phyloP scores from a whole-genome alignment of 2,113 vertebrate genomes.

The Acanthisitta chloris region DNA sequence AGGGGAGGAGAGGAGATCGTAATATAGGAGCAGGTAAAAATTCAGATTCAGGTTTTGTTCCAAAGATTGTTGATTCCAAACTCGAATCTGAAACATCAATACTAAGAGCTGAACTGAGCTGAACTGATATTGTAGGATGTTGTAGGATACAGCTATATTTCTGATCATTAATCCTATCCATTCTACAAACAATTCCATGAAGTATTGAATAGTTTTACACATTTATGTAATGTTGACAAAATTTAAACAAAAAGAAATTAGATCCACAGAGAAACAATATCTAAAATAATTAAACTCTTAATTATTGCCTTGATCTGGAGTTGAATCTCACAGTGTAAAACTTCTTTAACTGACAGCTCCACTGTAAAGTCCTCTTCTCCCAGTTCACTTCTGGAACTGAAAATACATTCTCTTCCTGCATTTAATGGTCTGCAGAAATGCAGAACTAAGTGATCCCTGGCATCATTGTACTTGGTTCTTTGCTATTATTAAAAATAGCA shows the following conservation, averaged over 20 bases:
- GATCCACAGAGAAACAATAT: not conserved
- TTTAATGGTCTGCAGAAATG: not conserved
- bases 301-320: not conserved
- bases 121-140: not conserved
- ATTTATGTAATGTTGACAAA: too few relatives aligned
- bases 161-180: not conserved
- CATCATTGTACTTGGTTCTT: not conserved
- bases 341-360: not conserved
- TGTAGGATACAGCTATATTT: not conserved
- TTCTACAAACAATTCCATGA: not conserved
- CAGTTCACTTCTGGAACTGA: not conserved
- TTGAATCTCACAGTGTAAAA: not conserved
- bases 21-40: not conserved
- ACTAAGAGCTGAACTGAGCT: not conserved
- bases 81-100: not conserved
- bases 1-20: not conserved
- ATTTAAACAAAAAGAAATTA: fast-evolving
- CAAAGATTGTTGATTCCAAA: not conserved
- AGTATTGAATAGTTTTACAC: not conserved
- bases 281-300: not conserved
- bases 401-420: not conserved
- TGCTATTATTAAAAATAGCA: not conserved
- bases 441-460: not conserved
- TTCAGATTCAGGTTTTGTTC: not conserved
- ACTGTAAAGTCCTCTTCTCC: not conserved